Evolutionary conservation across 2,113 vertebrate genomes (phyloP), one percentile per base, ranked within the genome.

Genomic region (Corythornis cristatus): DNA sequence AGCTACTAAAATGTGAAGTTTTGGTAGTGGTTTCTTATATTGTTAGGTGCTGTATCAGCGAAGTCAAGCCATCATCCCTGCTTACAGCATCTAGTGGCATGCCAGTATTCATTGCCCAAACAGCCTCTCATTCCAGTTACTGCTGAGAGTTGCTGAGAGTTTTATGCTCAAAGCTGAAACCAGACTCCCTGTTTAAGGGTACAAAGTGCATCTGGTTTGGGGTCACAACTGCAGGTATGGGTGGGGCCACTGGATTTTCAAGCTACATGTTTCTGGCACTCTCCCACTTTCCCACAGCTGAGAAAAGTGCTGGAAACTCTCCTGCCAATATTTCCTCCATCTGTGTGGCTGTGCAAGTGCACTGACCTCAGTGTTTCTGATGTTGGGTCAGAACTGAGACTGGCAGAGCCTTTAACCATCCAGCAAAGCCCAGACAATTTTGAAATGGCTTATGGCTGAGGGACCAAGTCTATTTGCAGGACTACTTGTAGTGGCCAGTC

Each of bases 201-300:
- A 20, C 45, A 29, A 5, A 12, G 12, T 37, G 31, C 50, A 35
- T 25, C 58, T 28, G 58, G 11, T 73, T 79, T 88, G 71, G 61
- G 43, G 40, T 61, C 40, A 42, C 54, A 58, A 1, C 33, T 80
- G 68, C 64, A 9, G 56, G 11, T 45, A 5, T 0, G 2, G 31
- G 8, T 25, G 54, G 22, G 53, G 53, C 74, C n/a, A 8, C 21
- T 40, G 40, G 29, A 51, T 89, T 89, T 84, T 57, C 12, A 31
- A 57, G 40, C 48, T 18, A 4, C 0, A 0, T 29, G 35, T 71
- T 90, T 45, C 68, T 90, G 80, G 23, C 65, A 31, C 12, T 20
- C 15, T 82, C n/a, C 31, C 16, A 26, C 45, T 54, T 66, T 50
- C 80, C 80, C 0, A 0, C 19, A 71, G 2, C 11, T 20, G 17